Evolutionary conservation across 2,888 invertebrate species (phyloP).

Genomic region (Protonemura montana): DNA sequence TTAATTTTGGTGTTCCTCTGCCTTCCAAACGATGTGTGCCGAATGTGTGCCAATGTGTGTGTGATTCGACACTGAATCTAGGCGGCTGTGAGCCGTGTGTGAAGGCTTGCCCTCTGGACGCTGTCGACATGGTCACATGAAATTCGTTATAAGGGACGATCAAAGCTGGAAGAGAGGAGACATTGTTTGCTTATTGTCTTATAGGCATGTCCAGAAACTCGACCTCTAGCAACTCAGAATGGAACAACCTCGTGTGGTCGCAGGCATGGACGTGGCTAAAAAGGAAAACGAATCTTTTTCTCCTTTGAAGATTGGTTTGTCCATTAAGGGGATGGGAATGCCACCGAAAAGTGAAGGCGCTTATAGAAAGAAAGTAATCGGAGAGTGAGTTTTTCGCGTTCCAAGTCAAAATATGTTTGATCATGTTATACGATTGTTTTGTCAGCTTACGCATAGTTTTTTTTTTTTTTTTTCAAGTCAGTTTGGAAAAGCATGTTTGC

Average conservation of each 20-base stretch:
- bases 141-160: background rate
- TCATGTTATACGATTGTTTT: background rate
- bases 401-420: background rate
- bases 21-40: background rate
- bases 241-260: background rate
- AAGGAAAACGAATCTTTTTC: constrained; percentile 20
- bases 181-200: constrained; percentile 22
- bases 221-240: background rate
- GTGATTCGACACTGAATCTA: background rate
- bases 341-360: background rate
- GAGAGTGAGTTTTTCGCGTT: background rate
- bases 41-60: background rate
- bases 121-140: background rate
- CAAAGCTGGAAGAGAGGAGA: background rate
- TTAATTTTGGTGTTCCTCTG: background rate
- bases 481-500: background rate
- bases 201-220: background rate
- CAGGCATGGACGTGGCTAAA: background rate
- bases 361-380: background rate
- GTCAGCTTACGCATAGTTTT: background rate
- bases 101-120: background rate
- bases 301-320: background rate
- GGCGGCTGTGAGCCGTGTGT: background rate
- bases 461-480: no score
- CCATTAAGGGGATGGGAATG: constrained; percentile 8